These are phyloP conservation scores for Drosophila kikkawai DNA, from an alignment of 1,140 invertebrate genomes.

Conservation along the genomic window DNA sequence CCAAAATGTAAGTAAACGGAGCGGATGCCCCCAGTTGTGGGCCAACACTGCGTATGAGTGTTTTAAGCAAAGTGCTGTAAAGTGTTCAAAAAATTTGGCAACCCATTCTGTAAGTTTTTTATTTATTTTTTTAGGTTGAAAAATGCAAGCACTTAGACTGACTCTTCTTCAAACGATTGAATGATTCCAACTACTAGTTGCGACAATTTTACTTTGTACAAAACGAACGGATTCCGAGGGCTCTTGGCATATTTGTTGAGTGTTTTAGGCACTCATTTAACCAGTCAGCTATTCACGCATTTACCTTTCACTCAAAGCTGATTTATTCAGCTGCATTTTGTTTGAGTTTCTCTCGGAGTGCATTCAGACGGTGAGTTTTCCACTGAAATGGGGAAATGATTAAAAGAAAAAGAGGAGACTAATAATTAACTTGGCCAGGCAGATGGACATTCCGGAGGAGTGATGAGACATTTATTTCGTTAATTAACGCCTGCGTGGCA, in stretches of 20 bases:
- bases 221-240: slow-evolving; percentile 3
- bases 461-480: slow-evolving; percentile 16
- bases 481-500: slow-evolving; percentile 14
- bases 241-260: slow-evolving; percentile 14
- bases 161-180: neutral
- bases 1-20: slow-evolving; percentile 2
- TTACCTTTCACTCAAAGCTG: slow-evolving; percentile 59
- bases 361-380: slow-evolving; percentile 47
- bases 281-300: slow-evolving; percentile 60
- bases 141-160: neutral
- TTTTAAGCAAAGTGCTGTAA: neutral
- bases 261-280: slow-evolving; percentile 46
- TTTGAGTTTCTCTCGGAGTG: slow-evolving; percentile 54
- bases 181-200: neutral
- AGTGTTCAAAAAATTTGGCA: slow-evolving; percentile 6
- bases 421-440: slow-evolving; percentile 19
- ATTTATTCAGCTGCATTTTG: slow-evolving; percentile 45
- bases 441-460: neutral
- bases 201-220: slow-evolving; percentile 20
- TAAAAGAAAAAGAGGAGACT: neutral
- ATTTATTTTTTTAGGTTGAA: neutral
- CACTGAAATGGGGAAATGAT: neutral
- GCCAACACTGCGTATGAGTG: slow-evolving; percentile 28
- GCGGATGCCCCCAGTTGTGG: neutral
- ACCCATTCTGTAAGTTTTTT: neutral